A percentile compares a stretch with the other conserved stretches of the same genome.
These are phyloP conservation scores for Nannobrachium achirus DNA, from an alignment of 2,113 vertebrate genomes.

Conservation along the genomic window DNA sequence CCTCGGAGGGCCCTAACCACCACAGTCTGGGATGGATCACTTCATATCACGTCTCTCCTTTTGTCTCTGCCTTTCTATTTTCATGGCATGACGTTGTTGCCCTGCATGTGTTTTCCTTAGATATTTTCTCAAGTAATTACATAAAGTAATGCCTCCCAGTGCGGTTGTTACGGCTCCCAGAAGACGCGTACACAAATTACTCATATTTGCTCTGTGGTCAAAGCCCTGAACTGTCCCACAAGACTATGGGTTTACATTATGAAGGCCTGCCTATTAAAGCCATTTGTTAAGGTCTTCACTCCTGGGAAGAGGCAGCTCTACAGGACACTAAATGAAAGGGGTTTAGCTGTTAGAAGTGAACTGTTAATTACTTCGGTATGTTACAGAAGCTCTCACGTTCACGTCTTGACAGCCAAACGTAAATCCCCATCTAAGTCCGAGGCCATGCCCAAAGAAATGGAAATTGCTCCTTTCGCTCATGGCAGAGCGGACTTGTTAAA, in stretches of 20 bases:
- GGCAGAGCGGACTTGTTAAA: slow-evolving; percentile 61
- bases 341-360: slow-evolving; percentile 64
- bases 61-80: slow-evolving; percentile 39
- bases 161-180: slow-evolving; percentile 75
- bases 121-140: slow-evolving; percentile 78
- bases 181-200: slow-evolving; percentile 79
- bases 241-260: slow-evolving; percentile 74
- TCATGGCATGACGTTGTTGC: slow-evolving; percentile 56
- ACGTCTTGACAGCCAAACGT: slow-evolving; percentile 53
- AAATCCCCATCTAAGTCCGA: slow-evolving; percentile 66
- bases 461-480: slow-evolving; percentile 56
- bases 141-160: slow-evolving; percentile 76
- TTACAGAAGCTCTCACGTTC: slow-evolving; percentile 64
- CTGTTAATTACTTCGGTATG: slow-evolving; percentile 77
- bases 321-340: slow-evolving; percentile 68
- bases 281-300: slow-evolving; percentile 80
- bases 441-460: slow-evolving; percentile 54
- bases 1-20: slow-evolving; percentile 54
- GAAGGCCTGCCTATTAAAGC: slow-evolving; percentile 79
- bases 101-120: slow-evolving; percentile 59
- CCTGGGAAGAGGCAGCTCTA: slow-evolving; percentile 55
- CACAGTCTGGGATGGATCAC: slow-evolving; percentile 55
- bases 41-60: slow-evolving; percentile 53
- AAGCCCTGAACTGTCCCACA: slow-evolving; percentile 68
- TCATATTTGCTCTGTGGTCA: slow-evolving; percentile 80